A percentile compares a stretch with the other conserved stretches of the same genome.
Evolutionary conservation across 2,888 invertebrate species (phyloP).

Genomic region (Harpalus rufipes): DNA sequence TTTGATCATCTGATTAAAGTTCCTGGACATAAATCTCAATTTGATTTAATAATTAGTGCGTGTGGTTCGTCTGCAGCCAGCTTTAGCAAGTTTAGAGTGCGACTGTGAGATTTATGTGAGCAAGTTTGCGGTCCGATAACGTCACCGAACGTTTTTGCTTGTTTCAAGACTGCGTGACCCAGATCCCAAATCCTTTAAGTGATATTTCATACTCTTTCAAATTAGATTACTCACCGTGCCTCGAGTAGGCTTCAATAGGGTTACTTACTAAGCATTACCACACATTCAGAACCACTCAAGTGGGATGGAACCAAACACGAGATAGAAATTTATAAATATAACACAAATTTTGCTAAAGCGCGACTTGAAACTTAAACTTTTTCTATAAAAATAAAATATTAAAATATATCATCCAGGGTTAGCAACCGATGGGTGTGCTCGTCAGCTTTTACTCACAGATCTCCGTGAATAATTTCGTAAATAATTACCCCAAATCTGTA

Average conservation of each 20-base stretch:
- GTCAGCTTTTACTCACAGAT: too few species aligned
- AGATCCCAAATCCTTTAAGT: constrained; percentile 44
- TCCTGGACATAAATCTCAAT: constrained; percentile 49
- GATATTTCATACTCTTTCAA: constrained; percentile 50
- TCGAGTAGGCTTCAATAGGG: background rate
- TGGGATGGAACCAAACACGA: background rate
- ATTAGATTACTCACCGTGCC: constrained; percentile 22
- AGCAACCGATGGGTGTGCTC: too few species aligned
- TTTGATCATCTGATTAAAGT: constrained; percentile 56
- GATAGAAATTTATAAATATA: background rate
- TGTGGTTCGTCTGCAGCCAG: constrained; percentile 40
- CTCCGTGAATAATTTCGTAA: too few species aligned
- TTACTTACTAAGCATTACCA: constrained; percentile 1
- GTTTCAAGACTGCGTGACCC: constrained; percentile 51
- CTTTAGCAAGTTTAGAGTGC: constrained; percentile 46
- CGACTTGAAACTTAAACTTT: background rate
- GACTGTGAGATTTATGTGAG: constrained; percentile 56
- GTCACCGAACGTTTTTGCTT: constrained; percentile 56
- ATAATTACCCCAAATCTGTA: too few species aligned
- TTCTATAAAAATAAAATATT: too few species aligned
- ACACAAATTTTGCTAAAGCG: background rate
- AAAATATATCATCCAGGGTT: too few species aligned
- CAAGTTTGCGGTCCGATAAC: constrained; percentile 57
- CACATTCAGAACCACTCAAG: background rate
- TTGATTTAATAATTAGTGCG: constrained; percentile 44